Evolutionary conservation across 2,888 invertebrate genomes (phyloP), one percentile per base, ranked within the genome.

Genomic region (Sceliomorpha sp.): DNA sequence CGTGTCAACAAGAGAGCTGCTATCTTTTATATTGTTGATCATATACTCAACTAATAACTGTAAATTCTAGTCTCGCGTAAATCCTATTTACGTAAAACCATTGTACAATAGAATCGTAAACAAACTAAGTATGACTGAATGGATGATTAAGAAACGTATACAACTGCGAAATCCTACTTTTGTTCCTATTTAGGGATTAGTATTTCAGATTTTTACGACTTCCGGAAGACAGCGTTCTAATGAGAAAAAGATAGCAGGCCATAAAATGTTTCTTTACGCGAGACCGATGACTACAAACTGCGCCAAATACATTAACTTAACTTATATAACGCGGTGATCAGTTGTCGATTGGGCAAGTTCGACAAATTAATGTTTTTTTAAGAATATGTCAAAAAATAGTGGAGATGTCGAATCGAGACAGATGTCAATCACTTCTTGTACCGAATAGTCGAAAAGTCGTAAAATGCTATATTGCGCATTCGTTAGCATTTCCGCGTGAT

Each of bases 231-330:
- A 74, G 76, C 78, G 82, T 83, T 76, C 77, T 74, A 73, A 2
- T 20, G 79, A 75, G 73, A 60, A 72, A 73, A 62, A 44, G 56
- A 77, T 79, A 74, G 77, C 70, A 60, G 77, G 77, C 83, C 83
- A 85, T 85, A 83, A 85, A 84, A 83, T 70, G 74, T 76, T 81
- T 81, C 80, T 79, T 79, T 81, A 81, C 73, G 78, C 79, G 77
- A 81, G 82, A 85, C 84, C 82, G 83, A 85, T 82, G 82, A 83
- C 78, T 76, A 34, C 24, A 27, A 37, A 32, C 27, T 29, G 55
- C 31, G 53, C 67, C 68, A 66, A 73, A 72, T 78, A 79, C 77
- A 78, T 79, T 77, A 79, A 76, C 75, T 72, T 56, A 56, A 51
- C 59, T 67, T 64, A 68, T 55, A 56, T 60, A 5, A 20, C 26